phyloP scores from a whole-genome alignment of 2,797 vertebrate species.

The Cyclopterus lumpus region DNA sequence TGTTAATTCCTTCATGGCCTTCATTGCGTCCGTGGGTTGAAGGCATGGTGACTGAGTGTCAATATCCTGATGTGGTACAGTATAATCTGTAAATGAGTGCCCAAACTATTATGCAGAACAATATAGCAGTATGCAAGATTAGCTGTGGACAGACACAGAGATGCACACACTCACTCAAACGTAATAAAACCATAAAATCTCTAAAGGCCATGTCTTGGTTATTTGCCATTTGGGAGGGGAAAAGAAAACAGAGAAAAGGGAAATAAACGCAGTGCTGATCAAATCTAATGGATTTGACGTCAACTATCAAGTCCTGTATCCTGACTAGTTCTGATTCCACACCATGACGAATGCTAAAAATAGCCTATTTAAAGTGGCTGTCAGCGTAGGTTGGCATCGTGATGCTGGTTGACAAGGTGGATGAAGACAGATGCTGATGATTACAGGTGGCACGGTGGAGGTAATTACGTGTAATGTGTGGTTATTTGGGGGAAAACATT shows the following conservation, averaged over 20 bases:
- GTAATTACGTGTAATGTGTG: conserved; percentile 81
- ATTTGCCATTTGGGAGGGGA: conserved; percentile 38
- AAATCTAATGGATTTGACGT: conserved; percentile 54
- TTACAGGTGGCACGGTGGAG: conserved; percentile 69
- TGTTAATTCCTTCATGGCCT: neutral
- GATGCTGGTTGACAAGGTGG: conserved; percentile 64
- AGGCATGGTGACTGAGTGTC: neutral
- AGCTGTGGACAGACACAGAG: neutral
- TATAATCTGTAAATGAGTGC: too few relatives aligned
- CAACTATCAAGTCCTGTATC: conserved; percentile 47
- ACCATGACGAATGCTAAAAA: conserved; percentile 68
- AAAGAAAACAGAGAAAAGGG: conserved; percentile 17
- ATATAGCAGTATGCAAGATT: neutral
- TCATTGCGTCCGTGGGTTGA: neutral
- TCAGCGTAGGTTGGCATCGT: conserved; percentile 56
- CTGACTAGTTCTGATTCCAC: conserved; percentile 53
- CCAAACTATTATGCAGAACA: neutral
- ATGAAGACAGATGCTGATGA: conserved; percentile 83
- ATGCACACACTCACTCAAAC: neutral
- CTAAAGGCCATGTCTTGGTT: conserved; percentile 12
- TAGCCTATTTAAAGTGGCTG: conserved; percentile 70
- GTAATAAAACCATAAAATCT: conserved; percentile 31
- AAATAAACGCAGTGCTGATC: conserved; percentile 49
- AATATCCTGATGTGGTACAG: neutral
- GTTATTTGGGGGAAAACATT: conserved; percentile 76